Evolutionary conservation across 1,140 invertebrate genomes (phyloP).

Genomic region (Drosophila sproati): DNA sequence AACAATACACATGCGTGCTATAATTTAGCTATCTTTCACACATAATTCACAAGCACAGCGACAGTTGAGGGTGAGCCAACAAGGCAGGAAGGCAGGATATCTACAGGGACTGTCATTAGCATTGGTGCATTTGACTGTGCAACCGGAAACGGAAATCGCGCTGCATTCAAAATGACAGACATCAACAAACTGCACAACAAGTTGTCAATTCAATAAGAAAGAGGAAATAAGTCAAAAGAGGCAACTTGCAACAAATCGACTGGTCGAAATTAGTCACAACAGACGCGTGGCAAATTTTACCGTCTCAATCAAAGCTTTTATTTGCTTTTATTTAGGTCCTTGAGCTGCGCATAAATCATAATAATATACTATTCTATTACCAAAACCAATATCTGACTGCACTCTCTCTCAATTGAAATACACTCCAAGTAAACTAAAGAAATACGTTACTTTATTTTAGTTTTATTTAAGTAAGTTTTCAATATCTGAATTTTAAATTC

Average conservation of each 20-base stretch:
- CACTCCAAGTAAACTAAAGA: too few species aligned
- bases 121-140: conserved; percentile 37
- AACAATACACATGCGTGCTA: conserved; percentile 62
- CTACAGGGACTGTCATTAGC: conserved; percentile 47
- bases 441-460: too few species aligned
- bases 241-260: not conserved
- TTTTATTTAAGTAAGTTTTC: too few species aligned
- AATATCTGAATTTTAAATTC: too few species aligned
- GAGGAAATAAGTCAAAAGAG: conserved; percentile 18
- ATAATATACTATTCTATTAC: too few species aligned
- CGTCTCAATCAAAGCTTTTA: too few species aligned
- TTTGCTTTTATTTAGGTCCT: too few species aligned
- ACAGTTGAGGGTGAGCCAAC: not conserved
- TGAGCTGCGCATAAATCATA: too few species aligned
- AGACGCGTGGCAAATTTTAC: conserved; percentile 1
- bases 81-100: too few species aligned
- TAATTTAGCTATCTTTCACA: conserved; percentile 67
- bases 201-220: conserved; percentile 50
- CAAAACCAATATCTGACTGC: too few species aligned
- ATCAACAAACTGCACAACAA: conserved; percentile 47
- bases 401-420: too few species aligned
- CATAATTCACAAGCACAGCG: conserved; percentile 53
- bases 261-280: too few species aligned
- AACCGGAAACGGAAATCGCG: conserved; percentile 63
- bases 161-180: conserved; percentile 60